Evolutionary conservation across 2,113 vertebrate species (phyloP).

Genomic region (Pelusios castaneus): DNA sequence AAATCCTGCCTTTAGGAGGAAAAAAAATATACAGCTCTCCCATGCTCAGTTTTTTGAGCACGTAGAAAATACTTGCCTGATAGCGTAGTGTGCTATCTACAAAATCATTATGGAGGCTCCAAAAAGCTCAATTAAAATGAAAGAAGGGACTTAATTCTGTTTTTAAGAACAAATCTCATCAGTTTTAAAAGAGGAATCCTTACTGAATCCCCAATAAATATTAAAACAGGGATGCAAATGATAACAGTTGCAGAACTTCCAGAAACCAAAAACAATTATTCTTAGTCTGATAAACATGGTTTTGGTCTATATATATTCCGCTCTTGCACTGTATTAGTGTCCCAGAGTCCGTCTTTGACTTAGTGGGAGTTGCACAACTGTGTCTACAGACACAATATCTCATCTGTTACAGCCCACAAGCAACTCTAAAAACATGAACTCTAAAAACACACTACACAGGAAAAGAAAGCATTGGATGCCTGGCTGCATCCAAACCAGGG

Average conservation of each 20-base stretch:
- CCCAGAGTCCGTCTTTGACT: not conserved
- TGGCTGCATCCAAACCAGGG: not conserved
- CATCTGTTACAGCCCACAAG: not conserved
- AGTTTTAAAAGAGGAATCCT: not conserved
- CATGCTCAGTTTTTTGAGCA: not conserved
- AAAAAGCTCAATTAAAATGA: not conserved
- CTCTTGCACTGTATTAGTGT: not conserved
- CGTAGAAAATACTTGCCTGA: not conserved
- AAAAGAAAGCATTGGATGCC: not conserved
- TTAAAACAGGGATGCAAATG: not conserved
- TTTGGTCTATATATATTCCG: not conserved
- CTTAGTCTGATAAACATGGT: not conserved
- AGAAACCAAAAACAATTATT: not conserved
- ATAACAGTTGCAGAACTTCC: not conserved
- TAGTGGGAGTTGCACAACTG: not conserved
- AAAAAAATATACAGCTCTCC: not conserved
- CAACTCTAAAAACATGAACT: not conserved
- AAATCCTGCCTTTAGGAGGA: not conserved
- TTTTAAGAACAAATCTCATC: not conserved
- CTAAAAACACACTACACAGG: not conserved
- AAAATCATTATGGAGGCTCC: not conserved
- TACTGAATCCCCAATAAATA: not conserved
- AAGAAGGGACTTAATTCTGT: not conserved
- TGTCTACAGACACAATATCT: not conserved
- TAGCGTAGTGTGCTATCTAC: not conserved